Evolutionary conservation across 37 sponge, comb jelly and placozoan genomes (phyloP).

Genomic region (Theonella swinhoei): DNA sequence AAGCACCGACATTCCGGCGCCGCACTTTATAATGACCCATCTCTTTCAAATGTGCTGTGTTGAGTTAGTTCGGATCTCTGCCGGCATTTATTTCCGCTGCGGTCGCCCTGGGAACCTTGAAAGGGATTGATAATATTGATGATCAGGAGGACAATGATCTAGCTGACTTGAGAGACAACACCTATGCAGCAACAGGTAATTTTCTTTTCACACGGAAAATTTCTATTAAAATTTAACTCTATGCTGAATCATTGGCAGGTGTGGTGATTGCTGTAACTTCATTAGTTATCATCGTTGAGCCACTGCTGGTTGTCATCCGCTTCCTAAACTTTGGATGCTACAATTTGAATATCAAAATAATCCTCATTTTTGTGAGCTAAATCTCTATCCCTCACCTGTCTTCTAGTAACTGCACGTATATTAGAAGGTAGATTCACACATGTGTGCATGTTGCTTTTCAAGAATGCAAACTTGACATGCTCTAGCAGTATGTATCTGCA

Average conservation of each 20-base stretch:
- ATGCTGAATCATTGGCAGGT: background rate
- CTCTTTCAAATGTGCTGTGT: background rate
- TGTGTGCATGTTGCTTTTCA: too few relatives aligned
- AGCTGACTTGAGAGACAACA: background rate
- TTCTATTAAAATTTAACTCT: too few relatives aligned
- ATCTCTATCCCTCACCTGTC: too few relatives aligned
- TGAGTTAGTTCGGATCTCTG: conserved; percentile 21
- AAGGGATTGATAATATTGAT: background rate
- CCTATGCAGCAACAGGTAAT: background rate
- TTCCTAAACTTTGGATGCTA: conserved; percentile 43
- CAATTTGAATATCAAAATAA: conserved; percentile 28
- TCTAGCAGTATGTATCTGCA: background rate
- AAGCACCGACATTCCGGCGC: background rate
- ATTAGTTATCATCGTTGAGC: conserved; percentile 10
- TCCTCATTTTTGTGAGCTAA: conserved; percentile 41
- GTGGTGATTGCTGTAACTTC: background rate
- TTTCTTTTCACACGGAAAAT: background rate
- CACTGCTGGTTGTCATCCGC: conserved; percentile 31
- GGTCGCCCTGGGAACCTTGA: background rate
- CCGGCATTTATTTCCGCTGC: conserved; percentile 35
- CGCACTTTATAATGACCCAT: background rate
- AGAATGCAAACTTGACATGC: too few relatives aligned
- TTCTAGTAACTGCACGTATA: background rate
- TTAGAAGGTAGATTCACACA: too few relatives aligned
- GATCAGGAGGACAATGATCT: background rate